phyloP scores from a whole-genome alignment of 2,888 invertebrate species.

The Brachyopa scutellaris region DNA sequence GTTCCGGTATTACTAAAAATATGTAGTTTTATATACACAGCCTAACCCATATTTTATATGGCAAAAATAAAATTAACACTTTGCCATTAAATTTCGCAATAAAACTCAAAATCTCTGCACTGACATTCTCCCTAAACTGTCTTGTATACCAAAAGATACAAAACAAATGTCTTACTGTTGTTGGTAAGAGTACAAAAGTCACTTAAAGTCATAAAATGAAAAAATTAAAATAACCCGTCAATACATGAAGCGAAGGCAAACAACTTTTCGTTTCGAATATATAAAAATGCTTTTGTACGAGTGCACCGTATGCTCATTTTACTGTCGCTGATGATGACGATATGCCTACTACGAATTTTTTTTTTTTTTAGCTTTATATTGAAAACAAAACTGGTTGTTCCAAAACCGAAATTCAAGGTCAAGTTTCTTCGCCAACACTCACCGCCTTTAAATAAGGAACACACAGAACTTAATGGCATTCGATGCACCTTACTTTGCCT shows the following conservation, averaged over 20 bases:
- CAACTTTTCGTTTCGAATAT: slow-evolving; percentile 53
- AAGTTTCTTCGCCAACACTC: slow-evolving; percentile 6
- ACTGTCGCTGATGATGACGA: slow-evolving; percentile 16
- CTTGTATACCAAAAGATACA: not conserved
- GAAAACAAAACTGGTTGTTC: slow-evolving; percentile 55
- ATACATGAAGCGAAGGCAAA: slow-evolving; percentile 46
- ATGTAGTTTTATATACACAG: too few relatives aligned
- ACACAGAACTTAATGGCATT: slow-evolving; percentile 18
- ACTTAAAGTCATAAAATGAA: not conserved
- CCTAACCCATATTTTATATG: not conserved
- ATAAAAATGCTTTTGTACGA: slow-evolving; percentile 18
- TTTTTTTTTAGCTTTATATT: slow-evolving; percentile 6
- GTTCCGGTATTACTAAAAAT: too few relatives aligned
- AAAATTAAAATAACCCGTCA: too few relatives aligned
- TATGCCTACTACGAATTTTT: not conserved
- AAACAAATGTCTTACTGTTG: not conserved
- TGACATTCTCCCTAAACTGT: not conserved
- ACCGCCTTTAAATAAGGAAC: slow-evolving; percentile 34
- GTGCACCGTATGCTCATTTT: slow-evolving; percentile 25
- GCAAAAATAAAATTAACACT: too few relatives aligned
- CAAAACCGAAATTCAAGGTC: slow-evolving; percentile 47
- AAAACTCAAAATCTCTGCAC: not conserved
- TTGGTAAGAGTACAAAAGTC: not conserved
- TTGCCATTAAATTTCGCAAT: not conserved
- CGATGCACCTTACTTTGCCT: slow-evolving; percentile 52